A percentile compares a stretch with the other conserved stretches of the same genome.
Evolutionary conservation across 2,113 vertebrate species (phyloP).

Genomic region (Scolopax mira): DNA sequence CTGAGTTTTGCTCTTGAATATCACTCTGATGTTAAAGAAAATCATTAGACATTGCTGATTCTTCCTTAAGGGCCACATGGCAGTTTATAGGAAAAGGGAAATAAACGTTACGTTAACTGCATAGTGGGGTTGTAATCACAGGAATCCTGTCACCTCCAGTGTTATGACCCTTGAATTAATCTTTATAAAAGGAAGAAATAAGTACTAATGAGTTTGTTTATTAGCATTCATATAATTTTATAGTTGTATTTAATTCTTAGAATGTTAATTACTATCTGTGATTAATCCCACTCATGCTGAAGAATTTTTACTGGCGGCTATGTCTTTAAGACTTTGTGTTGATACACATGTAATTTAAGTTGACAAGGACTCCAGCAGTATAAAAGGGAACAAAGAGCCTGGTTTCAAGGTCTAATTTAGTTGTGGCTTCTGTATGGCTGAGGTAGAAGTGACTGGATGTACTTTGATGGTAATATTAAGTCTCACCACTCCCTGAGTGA

Average conservation of each 20-base stretch:
- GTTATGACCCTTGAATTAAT: slow-evolving; percentile 18
- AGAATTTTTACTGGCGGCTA: neutral
- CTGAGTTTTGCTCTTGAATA: neutral
- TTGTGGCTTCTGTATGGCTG: slow-evolving; percentile 29
- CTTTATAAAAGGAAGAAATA: slow-evolving; percentile 5
- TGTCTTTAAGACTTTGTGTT: slow-evolving; percentile 41
- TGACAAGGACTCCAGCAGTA: slow-evolving; percentile 20
- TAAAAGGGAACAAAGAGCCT: slow-evolving; percentile 34
- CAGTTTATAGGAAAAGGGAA: neutral
- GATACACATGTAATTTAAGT: slow-evolving; percentile 24
- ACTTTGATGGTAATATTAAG: slow-evolving; percentile 35
- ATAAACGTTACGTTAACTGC: neutral
- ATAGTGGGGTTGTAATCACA: neutral
- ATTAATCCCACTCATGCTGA: neutral
- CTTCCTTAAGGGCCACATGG: neutral
- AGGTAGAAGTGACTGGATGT: slow-evolving; percentile 3
- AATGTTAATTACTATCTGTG: slow-evolving; percentile 30
- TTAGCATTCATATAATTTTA: slow-evolving; percentile 11
- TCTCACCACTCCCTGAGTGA: slow-evolving; percentile 36
- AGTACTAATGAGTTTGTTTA: slow-evolving; percentile 30
- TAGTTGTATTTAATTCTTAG: neutral
- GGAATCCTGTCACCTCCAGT: neutral
- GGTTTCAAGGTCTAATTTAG: slow-evolving; percentile 34
- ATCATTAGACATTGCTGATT: neutral
- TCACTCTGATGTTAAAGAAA: neutral